Evolutionary conservation across 2,113 vertebrate species (phyloP), one percentile per base, ranked within the genome.

Genomic region (Carettochelys insculpta): DNA sequence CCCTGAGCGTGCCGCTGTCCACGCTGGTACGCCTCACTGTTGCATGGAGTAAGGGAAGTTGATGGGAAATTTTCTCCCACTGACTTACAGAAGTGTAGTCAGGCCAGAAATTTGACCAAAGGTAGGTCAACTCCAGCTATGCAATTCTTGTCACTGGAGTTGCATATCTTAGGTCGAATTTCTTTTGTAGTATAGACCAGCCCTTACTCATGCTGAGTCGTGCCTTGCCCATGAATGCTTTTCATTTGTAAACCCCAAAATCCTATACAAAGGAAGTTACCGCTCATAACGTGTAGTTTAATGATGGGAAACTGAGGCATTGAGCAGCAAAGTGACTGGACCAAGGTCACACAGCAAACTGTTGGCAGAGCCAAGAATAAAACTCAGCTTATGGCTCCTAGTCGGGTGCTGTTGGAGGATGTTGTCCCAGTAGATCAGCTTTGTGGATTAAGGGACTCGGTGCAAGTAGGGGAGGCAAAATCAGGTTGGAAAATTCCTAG

Each of bases 311-410:
- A 29, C 47, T 24, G 34, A 24, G 41, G 19, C 22, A 10, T 0
- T 2, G 45, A 14, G 0, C 1, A 3, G 77, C 51, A 3, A 45
- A 38, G 34, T 0, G 6, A 58, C 24, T 25, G 68, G 51, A 29
- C 16, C 29, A 1, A 0, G 5, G 50, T 51, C 58, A 5, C 38
- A 24, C 6, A 85, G 77, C 1, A 2, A 25, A 11, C 79, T 1
- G 5, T 16, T 50, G 54, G 34, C 56, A 58, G 6, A 73, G 71
- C 12, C 22, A 73, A 27, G 34, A 20, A n/a, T 65, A n/a, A 4
- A 38, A 65, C 34, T 65, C 34, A 38, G 4, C 17, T 20, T n/a
- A n/a, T 65, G 31, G 17, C 58, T n/a, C 17, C 58, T 65, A n/a
- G 8, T 65, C 4, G 9, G 34, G 61, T 65, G 9, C 61, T 34